Evolutionary conservation across 2,888 invertebrate genomes (phyloP).

Genomic region (Cantharis rustica): DNA sequence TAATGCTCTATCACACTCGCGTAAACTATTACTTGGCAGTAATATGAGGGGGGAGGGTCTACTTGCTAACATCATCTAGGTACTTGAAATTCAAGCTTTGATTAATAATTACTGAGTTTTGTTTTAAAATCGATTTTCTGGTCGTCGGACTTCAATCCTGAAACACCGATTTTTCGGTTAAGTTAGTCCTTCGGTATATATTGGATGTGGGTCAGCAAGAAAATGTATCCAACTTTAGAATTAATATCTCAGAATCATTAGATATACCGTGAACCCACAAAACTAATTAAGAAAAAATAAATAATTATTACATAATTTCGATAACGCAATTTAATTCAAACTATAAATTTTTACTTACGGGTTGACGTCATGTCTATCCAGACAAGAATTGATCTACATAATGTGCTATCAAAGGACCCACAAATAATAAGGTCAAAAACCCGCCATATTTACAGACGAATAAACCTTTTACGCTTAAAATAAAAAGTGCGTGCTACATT

Average conservation of each 20-base stretch:
- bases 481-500: constrained; percentile 18
- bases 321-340: not conserved
- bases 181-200: too few relatives aligned
- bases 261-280: not conserved
- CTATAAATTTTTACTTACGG: not conserved
- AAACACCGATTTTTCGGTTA: too few relatives aligned
- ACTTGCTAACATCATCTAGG: too few relatives aligned
- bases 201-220: not conserved
- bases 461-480: constrained; percentile 21
- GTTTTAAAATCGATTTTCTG: too few relatives aligned
- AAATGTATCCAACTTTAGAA: not conserved
- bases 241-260: not conserved
- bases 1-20: not conserved
- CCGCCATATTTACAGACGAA: constrained; percentile 20
- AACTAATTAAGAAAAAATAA: not conserved
- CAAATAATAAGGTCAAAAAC: constrained; percentile 31
- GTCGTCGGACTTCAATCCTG: not conserved
- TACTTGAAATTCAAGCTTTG: too few relatives aligned
- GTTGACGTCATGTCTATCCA: constrained; percentile 19
- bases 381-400: constrained; percentile 31
- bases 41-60: too few relatives aligned
- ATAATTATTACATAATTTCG: not conserved
- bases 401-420: constrained; percentile 21
- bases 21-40: too few relatives aligned
- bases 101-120: not conserved